Evolutionary conservation across 2,113 vertebrate genomes (phyloP).

Genomic region (Eptesicus fuscus): DNA sequence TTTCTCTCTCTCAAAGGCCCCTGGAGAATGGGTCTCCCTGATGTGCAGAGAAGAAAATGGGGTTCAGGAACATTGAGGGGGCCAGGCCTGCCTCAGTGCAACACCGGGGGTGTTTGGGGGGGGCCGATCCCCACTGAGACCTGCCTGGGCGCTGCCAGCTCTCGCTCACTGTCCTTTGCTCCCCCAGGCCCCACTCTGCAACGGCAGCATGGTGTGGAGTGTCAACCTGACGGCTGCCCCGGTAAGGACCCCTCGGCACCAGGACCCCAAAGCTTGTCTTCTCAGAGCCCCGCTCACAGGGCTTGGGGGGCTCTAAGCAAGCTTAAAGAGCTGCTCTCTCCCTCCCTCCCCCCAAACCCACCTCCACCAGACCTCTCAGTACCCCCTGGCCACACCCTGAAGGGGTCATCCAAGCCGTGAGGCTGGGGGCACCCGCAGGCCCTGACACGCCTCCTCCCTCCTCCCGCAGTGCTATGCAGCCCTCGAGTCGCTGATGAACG

Average conservation of each 20-base stretch:
- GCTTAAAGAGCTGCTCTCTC: background rate
- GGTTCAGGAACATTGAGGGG: background rate
- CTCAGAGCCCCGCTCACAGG: background rate
- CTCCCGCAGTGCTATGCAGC: slow-evolving; percentile 49
- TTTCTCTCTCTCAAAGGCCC: background rate
- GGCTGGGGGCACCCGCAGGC: background rate
- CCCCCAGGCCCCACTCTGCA: slow-evolving; percentile 47
- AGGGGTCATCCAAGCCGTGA: rapidly evolving
- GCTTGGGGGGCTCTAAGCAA: background rate
- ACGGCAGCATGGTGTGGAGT: slow-evolving; percentile 65
- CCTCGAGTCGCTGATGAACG: slow-evolving; percentile 35
- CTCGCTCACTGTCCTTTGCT: background rate
- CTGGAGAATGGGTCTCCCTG: background rate
- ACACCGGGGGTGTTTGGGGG: background rate
- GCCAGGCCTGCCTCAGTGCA: background rate
- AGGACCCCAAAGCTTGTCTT: background rate
- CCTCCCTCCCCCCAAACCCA: background rate
- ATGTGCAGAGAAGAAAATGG: background rate
- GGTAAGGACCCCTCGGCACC: background rate
- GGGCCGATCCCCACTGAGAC: background rate
- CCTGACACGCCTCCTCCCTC: background rate
- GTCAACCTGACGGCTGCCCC: background rate
- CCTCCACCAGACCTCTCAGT: rapidly evolving
- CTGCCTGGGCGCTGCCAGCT: background rate
- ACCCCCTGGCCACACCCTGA: background rate